phyloP scores from a whole-genome alignment of 2,888 invertebrate genomes.

The Drosophila koepferae region DNA sequence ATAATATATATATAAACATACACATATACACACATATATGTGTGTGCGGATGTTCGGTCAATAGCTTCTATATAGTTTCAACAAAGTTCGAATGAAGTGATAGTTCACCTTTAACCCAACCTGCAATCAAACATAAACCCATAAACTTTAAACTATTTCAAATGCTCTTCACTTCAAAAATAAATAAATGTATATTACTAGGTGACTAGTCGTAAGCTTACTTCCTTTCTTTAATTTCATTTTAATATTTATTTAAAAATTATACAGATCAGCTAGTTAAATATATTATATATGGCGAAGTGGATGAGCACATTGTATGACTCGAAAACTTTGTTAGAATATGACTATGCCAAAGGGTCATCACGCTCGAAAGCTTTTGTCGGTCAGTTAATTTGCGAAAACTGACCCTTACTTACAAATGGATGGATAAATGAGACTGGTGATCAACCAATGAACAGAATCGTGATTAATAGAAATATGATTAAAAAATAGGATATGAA shows the following conservation, averaged over 20 bases:
- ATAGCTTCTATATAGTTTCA: constrained; percentile 45
- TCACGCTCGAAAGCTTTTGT: constrained; percentile 49
- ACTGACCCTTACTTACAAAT: constrained; percentile 41
- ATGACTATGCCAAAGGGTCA: constrained; percentile 41
- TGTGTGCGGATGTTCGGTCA: constrained; percentile 44
- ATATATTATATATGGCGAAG: background rate
- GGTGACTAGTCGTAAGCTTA: background rate
- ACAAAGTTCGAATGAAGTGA: constrained; percentile 25
- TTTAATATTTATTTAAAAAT: background rate
- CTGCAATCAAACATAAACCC: constrained; percentile 2
- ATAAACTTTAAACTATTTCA: too few relatives aligned
- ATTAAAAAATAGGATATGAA: too few relatives aligned
- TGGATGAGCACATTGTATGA: background rate
- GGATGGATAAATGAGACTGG: too few relatives aligned
- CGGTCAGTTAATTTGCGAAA: constrained; percentile 57
- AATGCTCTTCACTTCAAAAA: too few relatives aligned
- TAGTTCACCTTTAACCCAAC: constrained; percentile 40
- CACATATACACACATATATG: background rate
- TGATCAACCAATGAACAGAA: too few relatives aligned
- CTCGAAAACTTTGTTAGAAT: constrained; percentile 2
- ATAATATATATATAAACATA: background rate
- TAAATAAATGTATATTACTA: background rate
- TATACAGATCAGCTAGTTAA: background rate
- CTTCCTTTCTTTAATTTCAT: background rate
- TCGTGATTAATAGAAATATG: too few relatives aligned